A percentile compares a stretch with the other conserved stretches of the same genome.
These are phyloP conservation scores for Ondatra zibethicus DNA, from an alignment of 2,113 vertebrate species.

Conservation along the genomic window DNA sequence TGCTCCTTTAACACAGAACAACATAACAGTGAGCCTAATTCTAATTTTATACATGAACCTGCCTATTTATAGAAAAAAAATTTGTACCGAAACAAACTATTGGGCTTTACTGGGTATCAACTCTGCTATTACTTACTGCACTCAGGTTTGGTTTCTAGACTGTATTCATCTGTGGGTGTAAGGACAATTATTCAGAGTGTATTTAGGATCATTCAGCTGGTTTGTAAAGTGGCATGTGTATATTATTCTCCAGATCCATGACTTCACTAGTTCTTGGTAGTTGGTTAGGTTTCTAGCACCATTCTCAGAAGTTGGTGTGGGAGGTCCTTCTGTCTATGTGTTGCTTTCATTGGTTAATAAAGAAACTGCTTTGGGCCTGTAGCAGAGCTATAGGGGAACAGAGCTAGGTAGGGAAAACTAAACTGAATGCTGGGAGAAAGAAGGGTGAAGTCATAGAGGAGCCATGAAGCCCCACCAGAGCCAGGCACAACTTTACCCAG, in stretches of 20 bases:
- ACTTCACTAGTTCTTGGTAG: not conserved
- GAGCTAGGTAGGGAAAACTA: no score
- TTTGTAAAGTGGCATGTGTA: not conserved
- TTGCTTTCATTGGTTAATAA: no score
- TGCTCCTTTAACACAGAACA: not conserved
- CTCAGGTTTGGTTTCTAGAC: not conserved
- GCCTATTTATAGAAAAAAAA: not conserved
- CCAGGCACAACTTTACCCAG: no score
- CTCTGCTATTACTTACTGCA: not conserved
- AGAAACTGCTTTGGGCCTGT: no score
- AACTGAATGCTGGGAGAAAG: no score
- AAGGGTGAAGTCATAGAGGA: no score
- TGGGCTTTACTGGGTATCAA: not conserved
- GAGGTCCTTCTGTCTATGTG: no score
- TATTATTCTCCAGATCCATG: not conserved
- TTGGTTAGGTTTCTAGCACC: not conserved
- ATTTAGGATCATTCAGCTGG: not conserved
- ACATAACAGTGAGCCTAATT: not conserved
- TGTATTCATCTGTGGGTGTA: not conserved
- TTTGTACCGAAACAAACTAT: not conserved
- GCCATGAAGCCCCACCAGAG: no score
- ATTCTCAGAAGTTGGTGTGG: no score
- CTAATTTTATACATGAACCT: not conserved
- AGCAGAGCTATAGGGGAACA: no score
- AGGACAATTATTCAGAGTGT: not conserved